Base-by-base conservation (phyloP, 2,888 invertebrate species). In the Tetropium fuscum region DNA sequence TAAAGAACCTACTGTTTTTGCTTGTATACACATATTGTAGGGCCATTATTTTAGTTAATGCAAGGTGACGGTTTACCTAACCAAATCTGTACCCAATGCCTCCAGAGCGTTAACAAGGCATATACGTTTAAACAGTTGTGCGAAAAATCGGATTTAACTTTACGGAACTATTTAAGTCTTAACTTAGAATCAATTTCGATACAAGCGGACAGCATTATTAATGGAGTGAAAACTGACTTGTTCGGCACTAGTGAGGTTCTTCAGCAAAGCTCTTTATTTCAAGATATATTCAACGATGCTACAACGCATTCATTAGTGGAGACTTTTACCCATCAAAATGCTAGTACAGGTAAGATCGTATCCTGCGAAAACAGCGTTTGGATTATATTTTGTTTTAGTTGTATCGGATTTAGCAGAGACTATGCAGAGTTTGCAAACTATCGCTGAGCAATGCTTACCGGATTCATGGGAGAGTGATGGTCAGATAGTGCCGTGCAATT, bases 361-460 rank as follows among this genome's bases (percentile, higher is more conserved):
- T 51, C 18, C 32, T 32, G 8, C 13, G 6, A 3, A 6, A 20
- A 10, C 6, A 15, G 10, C 43, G 40, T 10, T 36, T 44, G 27
- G n/a, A 7, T 18, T 43, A 1, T 36, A 32, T 19, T 7, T 16
- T 40, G 13, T 57, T 66, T 54, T 56, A 69, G 72, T 73, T 53
- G 75, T 75, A 8, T 71, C 74, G 57, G 80, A 80, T 72, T 74
- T 81, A 54, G 81, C 79, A 19, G 81, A 81, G 68, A 81, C 81
- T 2, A 81, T 81, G 80, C 78, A 81, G 63, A 81, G 80, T 69
- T 64, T 81, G 51, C 79, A 80, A 68, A 80, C 80, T 3, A 80
- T 81, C 57, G 80, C 81, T 2, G 82, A 82, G 64, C 81, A 81
- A 59, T 82, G 79, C 70, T 70, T 82, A 55, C 80, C 81, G 1